Percentiles rank a stretch among this genome's conserved stretches.
Evolutionary conservation across 37 sponge, comb jelly and placozoan genomes (phyloP).

Genomic region (Chondrilla cf. caribensis): DNA sequence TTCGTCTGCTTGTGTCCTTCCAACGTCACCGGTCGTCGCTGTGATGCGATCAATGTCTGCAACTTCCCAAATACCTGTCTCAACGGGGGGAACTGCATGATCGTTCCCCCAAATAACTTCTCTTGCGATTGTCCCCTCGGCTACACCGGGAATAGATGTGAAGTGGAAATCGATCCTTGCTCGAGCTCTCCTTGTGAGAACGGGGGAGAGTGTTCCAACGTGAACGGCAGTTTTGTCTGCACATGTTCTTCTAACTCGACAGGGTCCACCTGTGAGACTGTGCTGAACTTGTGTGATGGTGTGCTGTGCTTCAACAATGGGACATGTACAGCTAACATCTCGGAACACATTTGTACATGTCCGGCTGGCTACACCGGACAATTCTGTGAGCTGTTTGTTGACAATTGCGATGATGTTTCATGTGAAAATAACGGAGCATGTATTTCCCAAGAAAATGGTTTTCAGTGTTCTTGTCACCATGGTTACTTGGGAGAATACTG

Average conservation of each 20-base stretch:
- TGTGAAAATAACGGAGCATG: slow-evolving; percentile 27
- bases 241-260: slow-evolving; percentile 11
- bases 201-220: neutral
- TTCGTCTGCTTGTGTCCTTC: slow-evolving; percentile 4
- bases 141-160: slow-evolving; percentile 30
- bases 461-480: neutral
- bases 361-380: slow-evolving; percentile 17
- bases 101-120: neutral
- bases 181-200: slow-evolving; percentile 9
- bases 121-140: slow-evolving; percentile 6
- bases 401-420: neutral
- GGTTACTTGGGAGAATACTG: slow-evolving; percentile 10
- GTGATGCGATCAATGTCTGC: slow-evolving; percentile 11
- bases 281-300: neutral
- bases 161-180: neutral
- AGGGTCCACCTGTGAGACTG: slow-evolving; percentile 9
- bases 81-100: slow-evolving; percentile 33
- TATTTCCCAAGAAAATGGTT: neutral
- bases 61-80: slow-evolving; percentile 14
- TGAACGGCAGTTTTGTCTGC: neutral
- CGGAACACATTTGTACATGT: slow-evolving; percentile 18
- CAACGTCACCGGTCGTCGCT: slow-evolving; percentile 5
- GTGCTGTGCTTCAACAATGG: slow-evolving; percentile 29
- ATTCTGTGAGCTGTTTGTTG: slow-evolving; percentile 6
- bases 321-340: neutral